Base-by-base conservation (phyloP, 2,888 invertebrate genomes). In the Trissoscelio sp. region DNA sequence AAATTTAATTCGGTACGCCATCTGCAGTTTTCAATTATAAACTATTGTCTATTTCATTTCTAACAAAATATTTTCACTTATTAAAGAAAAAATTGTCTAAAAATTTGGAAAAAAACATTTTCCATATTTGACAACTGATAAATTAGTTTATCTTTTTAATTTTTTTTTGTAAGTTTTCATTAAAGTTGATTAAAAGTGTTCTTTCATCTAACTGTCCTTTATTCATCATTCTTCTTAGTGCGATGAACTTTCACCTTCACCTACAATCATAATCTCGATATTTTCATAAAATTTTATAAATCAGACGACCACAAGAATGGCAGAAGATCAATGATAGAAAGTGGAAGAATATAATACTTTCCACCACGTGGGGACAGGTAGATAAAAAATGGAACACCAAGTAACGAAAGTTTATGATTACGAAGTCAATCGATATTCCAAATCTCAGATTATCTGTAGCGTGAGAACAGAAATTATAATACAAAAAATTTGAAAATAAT, bases 341-440 rank as follows among this genome's bases (percentile, higher is more conserved):
- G 69, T 77, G 39, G 67, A 60, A 77, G 57, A 20, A 62, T 60
- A 60, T 51, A 39, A 60, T 77, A 64, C 73, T 82, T 84, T 79
- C 80, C 70, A 69, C 70, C 37, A 39, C 46, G 58, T 64, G 67
- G 77, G 81, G 84, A 83, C 58, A 42, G 51, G 6, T 9, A 9
- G 2, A 58, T 42, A 12, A 34, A 64, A 89, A 88, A 88, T 87
- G 75, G 86, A 84, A 83, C 88, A 82, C 64, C 55, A 39, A 34
- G 60, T 81, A 86, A 86, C 85, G 88, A 88, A 88, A 89, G 88
- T 87, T 81, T 28, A 48, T 74, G 78, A 84, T 83, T 80, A 79
- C 46, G 22, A 78, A 34, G 42, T 44, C 67, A 53, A 64, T 70
- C 44, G 74, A 55, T 55, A 83, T n/a, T n/a, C n/a, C 79, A 78